These are phyloP conservation scores for Catostylus mosaicus DNA, from an alignment of 30 jellyfish, hydroid and myxozoan species.

Conservation along the genomic window DNA sequence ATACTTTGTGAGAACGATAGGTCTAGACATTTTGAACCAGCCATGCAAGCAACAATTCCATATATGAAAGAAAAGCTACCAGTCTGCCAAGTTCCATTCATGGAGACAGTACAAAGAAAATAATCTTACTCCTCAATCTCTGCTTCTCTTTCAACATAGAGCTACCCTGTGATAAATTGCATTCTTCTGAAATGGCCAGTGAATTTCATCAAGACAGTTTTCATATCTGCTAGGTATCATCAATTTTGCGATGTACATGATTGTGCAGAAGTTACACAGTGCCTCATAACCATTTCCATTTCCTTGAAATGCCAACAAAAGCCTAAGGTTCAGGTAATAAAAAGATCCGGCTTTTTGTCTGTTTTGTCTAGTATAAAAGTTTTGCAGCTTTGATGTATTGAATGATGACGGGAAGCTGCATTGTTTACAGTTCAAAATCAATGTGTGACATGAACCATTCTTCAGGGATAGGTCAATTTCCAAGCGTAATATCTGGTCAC, in stretches of 20 bases:
- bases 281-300: slow-evolving; percentile 14
- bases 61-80: neutral
- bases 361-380: neutral
- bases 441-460: neutral
- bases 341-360: neutral
- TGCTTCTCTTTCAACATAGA: neutral
- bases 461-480: neutral
- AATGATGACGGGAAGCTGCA: neutral
- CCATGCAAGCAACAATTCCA: slow-evolving; percentile 4
- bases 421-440: neutral
- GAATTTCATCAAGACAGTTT: slow-evolving; percentile 11
- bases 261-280: neutral
- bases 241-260: neutral
- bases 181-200: slow-evolving; percentile 13
- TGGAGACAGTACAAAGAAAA: slow-evolving; percentile 1
- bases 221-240: slow-evolving; percentile 6
- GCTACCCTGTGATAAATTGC: no score
- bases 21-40: neutral
- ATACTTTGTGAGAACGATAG: neutral
- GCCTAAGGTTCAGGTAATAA: neutral
- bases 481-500: neutral
- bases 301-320: slow-evolving; percentile 3
- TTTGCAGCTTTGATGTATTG: neutral
- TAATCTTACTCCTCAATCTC: neutral
- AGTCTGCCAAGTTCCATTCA: slow-evolving; percentile 34